Base-by-base conservation (phyloP, 2,888 invertebrate species). In the Hermaeophaga mercurialis region DNA sequence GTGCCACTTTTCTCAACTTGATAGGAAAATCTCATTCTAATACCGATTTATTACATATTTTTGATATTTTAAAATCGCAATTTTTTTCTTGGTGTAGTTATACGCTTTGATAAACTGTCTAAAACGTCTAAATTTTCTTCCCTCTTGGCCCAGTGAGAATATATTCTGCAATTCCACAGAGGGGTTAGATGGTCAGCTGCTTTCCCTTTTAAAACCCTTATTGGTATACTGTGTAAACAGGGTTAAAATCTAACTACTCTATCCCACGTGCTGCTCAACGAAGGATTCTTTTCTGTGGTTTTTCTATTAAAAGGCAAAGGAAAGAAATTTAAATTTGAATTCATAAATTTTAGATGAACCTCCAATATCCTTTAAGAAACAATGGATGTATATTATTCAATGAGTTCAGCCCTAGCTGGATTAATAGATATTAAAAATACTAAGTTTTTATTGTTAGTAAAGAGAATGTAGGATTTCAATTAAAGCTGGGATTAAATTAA, bases 151-250 rank as follows among this genome's bases (percentile, higher is more conserved):
- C 56, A 52, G 47, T 50, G 53, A 56, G 66, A 71, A 72, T 74
- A 73, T 72, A 74, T 74, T 76, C 74, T 71, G 75, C 75, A 75
- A 76, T 76, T 76, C 75, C 72, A 67, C 61, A 54, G 75, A 74
- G 75, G 68, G 72, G 72, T 64, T 63, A 66, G 61, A 68, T 73
- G 76, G 75, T 75, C 76, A 76, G 74, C 73, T 71, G 71, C 67
- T 70, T 67, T 72, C 70, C 70, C 68, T 67, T 66, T 65, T 53
- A 70, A 69, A 67, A 68, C 74, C 75, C 77, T 77, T 77, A 78
- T 78, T 78, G 76, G 75, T 78, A 78, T 78, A 78, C 78, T 78
- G 78, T 74, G 76, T 77, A 78, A 78, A 78, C 75, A 78, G 41
- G 44, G 41, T 57, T 62, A 57, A 62, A 57, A 50, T 54, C 39